Evolutionary conservation across 2,797 vertebrate genomes (phyloP).

Genomic region (Eidolon dupreanum): DNA sequence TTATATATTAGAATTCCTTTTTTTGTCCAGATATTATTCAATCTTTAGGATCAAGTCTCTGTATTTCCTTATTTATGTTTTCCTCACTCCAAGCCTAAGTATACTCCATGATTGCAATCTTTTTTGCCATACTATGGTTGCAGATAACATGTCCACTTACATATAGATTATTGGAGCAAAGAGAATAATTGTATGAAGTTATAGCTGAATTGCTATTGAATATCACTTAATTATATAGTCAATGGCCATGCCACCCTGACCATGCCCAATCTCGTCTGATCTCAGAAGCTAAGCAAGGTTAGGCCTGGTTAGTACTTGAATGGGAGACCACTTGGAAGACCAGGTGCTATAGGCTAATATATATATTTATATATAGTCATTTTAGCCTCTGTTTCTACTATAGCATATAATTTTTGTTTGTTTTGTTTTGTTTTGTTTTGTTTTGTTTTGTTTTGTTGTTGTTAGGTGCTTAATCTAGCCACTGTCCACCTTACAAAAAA

Average conservation of each 20-base stretch:
- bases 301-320: too few relatives aligned
- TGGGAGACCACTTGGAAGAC: too few relatives aligned
- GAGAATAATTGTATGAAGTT: neutral
- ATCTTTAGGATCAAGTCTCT: conserved; percentile 1
- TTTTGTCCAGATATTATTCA: conserved; percentile 33
- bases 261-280: too few relatives aligned
- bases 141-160: neutral
- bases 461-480: neutral
- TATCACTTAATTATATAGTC: neutral
- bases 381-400: neutral
- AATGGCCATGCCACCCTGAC: too few relatives aligned
- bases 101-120: neutral
- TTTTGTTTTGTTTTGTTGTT: too few relatives aligned
- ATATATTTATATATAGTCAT: neutral
- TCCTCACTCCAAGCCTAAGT: neutral
- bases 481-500: neutral
- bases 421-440: neutral
- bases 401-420: neutral
- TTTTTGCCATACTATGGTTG: neutral
- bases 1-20: conserved; percentile 35
- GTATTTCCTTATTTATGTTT: conserved; percentile 11
- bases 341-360: too few relatives aligned
- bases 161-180: neutral
- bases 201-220: neutral
- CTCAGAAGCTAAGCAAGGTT: too few relatives aligned